phyloP scores from a whole-genome alignment of 2,797 vertebrate species.

The Glossophaga mutica region DNA sequence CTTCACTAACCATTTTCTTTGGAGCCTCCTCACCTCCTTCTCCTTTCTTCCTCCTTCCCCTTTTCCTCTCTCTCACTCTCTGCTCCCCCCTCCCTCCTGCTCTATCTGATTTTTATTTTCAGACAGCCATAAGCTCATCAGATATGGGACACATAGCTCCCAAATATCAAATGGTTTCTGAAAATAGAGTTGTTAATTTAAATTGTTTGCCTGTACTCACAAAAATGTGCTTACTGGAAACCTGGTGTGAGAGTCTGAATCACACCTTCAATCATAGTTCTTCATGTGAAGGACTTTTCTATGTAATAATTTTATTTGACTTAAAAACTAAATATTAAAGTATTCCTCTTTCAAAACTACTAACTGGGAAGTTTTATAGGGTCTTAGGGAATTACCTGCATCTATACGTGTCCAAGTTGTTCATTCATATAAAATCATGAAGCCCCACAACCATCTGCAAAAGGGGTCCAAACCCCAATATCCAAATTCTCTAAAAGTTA shows the following conservation, averaged over 20 bases:
- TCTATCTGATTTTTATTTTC: not conserved
- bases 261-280: not conserved
- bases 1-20: slow-evolving; percentile 68
- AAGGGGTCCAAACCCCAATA: slow-evolving; percentile 17
- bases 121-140: slow-evolving; percentile 13
- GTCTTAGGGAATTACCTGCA: slow-evolving; percentile 6
- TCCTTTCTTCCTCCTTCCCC: not conserved
- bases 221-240: slow-evolving; percentile 38
- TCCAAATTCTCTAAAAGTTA: not conserved
- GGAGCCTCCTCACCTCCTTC: not conserved
- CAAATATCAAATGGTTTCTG: slow-evolving; percentile 11
- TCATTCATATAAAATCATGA: not conserved
- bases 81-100: not conserved
- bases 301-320: slow-evolving; percentile 44
- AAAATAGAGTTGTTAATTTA: slow-evolving; percentile 42
- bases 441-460: not conserved
- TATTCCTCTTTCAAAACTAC: not conserved
- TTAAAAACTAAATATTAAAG: slow-evolving; percentile 38
- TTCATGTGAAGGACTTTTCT: slow-evolving; percentile 53
- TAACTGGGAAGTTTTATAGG: slow-evolving; percentile 3
- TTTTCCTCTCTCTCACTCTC: not conserved
- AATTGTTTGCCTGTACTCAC: slow-evolving; percentile 2
- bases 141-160: not conserved
- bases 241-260: not conserved
- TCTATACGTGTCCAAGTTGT: slow-evolving; percentile 11